Evolutionary conservation across 2,797 vertebrate species (phyloP).

Genomic region (Poeciliopsis infans): DNA sequence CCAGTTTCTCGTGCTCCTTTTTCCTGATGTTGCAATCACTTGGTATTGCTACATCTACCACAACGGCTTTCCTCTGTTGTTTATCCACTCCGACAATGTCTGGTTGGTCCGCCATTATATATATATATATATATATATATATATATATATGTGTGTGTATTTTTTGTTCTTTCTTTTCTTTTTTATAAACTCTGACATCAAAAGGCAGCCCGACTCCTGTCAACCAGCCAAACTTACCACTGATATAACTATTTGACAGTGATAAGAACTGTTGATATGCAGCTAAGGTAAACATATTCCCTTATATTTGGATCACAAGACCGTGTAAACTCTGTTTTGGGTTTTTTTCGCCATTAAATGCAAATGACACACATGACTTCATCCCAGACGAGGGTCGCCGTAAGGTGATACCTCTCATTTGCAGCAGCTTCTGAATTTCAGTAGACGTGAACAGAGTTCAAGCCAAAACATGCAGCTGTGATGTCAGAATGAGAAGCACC

Average conservation of each 20-base stretch:
- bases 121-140: too few species aligned
- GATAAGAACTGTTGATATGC: not conserved
- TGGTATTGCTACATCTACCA: too few species aligned
- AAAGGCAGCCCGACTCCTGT: not conserved
- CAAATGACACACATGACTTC: slow-evolving; percentile 49
- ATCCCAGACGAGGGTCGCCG: slow-evolving; percentile 58
- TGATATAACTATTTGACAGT: not conserved
- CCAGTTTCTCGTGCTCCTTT: too few species aligned
- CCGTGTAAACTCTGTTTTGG: slow-evolving; percentile 26
- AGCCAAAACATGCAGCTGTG: slow-evolving; percentile 52
- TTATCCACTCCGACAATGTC: too few species aligned
- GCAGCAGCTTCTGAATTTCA: slow-evolving; percentile 50
- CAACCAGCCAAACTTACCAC: not conserved
- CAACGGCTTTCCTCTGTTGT: too few species aligned
- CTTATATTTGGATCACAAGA: slow-evolving; percentile 12
- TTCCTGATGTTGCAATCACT: too few species aligned
- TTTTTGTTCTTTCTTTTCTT: not conserved
- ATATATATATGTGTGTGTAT: too few species aligned
- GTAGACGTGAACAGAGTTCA: slow-evolving; percentile 41
- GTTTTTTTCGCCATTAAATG: slow-evolving; percentile 16
- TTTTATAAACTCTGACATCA: not conserved
- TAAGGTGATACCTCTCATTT: slow-evolving; percentile 46
- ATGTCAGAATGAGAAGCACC: slow-evolving; percentile 63
- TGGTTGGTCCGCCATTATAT: too few species aligned
- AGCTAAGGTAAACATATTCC: slow-evolving; percentile 9